Evolutionary conservation across 2,797 vertebrate species (phyloP).

Genomic region (Trichosurus vulpecula): DNA sequence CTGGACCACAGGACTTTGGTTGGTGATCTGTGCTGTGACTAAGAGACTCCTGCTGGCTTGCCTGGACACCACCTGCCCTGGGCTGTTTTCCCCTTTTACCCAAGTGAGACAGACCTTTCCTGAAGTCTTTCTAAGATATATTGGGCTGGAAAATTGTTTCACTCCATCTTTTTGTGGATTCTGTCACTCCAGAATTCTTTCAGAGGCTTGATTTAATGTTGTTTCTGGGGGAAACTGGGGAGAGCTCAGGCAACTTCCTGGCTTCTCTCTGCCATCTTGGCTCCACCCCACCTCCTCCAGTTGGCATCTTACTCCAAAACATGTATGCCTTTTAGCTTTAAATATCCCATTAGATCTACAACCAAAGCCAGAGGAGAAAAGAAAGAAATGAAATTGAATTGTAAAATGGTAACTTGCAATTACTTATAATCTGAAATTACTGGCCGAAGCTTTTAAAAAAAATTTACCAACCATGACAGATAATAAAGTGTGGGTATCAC

Average conservation of each 20-base stretch:
- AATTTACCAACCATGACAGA: not conserved
- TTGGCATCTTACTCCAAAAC: not conserved
- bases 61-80: not conserved
- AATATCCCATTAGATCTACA: conserved; percentile 59
- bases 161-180: not conserved
- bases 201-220: not conserved
- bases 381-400: conserved; percentile 75
- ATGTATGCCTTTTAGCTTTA: conserved; percentile 61
- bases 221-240: not conserved
- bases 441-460: not conserved
- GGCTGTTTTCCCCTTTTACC: not conserved
- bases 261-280: not conserved
- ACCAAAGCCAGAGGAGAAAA: conserved; percentile 61
- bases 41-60: not conserved
- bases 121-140: not conserved
- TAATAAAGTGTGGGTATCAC: not conserved
- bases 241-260: no score
- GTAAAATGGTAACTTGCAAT: conserved; percentile 66
- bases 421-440: conserved; percentile 62
- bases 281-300: not conserved
- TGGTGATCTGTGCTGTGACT: not conserved
- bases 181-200: not conserved
- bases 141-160: not conserved
- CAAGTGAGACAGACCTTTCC: not conserved
- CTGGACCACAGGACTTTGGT: not conserved